Base-by-base conservation (phyloP, 1,140 invertebrate species). In the Trachymyrmex cornetzi region DNA sequence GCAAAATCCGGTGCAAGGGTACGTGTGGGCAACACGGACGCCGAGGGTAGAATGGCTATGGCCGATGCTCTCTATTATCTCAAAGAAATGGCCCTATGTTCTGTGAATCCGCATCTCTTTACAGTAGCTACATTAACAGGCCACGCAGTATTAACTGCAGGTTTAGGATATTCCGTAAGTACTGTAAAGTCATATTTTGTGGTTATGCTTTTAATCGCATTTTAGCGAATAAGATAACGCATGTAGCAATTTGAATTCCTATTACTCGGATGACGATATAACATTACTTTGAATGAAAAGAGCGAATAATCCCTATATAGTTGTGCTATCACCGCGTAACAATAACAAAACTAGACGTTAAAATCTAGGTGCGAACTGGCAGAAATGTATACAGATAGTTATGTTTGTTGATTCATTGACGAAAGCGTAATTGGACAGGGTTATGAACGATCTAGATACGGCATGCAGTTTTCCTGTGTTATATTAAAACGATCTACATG, bases 61-160 rank as follows among this genome's bases (percentile, higher is more conserved):
- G 97, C 98, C 19, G 99, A 99, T 96, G 97, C 98, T 5, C 96
- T 99, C 6, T 99, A 97, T 92, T 95, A 97, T 95, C 96, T 97
- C 94, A 97, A 97, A 94, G 97, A 97, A 94, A 95, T 96, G 88
- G 97, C 97, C 19, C 88, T 96, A 38, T 95, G 95, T 87, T 96
- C 97, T 79, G 95, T 97, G 14, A 97, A 98, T 92, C 98, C 99
- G 1, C 97, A 99, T 95, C 95, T 99, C 24, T 98, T 99, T 90
- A 99, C 99, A 0, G 97, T 99, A 92, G 99, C 99, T 19, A 99
- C 99, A 2, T 95, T 99, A 64, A 99, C 99, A 24, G 98, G 98
- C 0, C 98, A 99, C 94, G 98, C 98, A 12, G 95, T 95, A 71
- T 94, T 97, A 1, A 97, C 98, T 12, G 97, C 97, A 71, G 99